phyloP scores from a whole-genome alignment of 2,888 invertebrate species.

The Drepanosiphum platanoidis region DNA sequence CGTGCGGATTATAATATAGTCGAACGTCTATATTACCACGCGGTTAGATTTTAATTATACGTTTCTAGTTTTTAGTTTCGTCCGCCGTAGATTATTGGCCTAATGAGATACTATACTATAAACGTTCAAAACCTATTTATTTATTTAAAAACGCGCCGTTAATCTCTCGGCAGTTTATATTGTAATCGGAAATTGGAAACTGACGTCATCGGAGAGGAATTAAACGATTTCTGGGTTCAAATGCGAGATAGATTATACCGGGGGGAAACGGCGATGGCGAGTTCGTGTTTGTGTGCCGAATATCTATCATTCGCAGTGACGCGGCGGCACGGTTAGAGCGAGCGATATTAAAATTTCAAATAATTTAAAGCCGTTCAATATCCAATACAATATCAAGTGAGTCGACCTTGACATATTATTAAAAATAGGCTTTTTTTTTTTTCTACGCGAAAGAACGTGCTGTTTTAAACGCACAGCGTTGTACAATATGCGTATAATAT shows the following conservation, averaged over 20 bases:
- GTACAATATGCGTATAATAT: not conserved
- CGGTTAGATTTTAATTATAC: too few relatives aligned
- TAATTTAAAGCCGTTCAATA: too few relatives aligned
- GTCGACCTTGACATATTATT: not conserved
- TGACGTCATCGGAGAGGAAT: not conserved
- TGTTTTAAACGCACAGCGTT: not conserved
- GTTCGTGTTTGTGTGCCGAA: not conserved
- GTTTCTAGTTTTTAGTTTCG: too few relatives aligned
- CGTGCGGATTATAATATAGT: not conserved
- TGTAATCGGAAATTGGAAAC: not conserved
- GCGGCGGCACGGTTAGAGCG: too few relatives aligned
- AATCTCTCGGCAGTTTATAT: not conserved
- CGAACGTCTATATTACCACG: too few relatives aligned
- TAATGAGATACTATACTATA: not conserved
- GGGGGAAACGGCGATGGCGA: not conserved
- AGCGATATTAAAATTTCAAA: too few relatives aligned
- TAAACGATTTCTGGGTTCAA: not conserved
- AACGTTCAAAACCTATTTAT: too few relatives aligned
- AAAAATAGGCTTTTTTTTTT: too few relatives aligned
- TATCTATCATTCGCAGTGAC: not conserved
- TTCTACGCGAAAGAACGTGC: not conserved
- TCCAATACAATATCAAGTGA: not conserved
- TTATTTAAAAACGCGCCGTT: not conserved
- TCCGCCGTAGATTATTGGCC: not conserved
- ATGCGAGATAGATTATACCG: not conserved